Percentiles rank a stretch among this genome's conserved stretches.
phyloP scores from a whole-genome alignment of 2,888 invertebrate species.

The Apamea sordens region DNA sequence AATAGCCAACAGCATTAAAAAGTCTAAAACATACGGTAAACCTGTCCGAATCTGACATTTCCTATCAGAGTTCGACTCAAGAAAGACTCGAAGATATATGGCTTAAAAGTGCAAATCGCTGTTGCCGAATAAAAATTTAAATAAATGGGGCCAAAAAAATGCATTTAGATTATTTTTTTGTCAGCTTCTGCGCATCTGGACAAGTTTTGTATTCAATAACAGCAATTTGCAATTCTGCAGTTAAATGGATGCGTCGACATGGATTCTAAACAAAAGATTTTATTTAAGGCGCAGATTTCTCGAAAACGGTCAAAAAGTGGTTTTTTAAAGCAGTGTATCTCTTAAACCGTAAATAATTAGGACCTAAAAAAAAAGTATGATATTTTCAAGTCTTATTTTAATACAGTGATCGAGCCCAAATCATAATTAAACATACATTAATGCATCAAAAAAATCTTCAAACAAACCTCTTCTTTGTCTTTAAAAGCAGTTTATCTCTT shows the following conservation, averaged over 20 bases:
- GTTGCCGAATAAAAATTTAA: conserved; percentile 54
- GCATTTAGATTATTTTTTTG: conserved; percentile 58
- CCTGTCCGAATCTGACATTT: conserved; percentile 47
- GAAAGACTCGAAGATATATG: conserved; percentile 42
- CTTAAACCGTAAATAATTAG: too few relatives aligned
- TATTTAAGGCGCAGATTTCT: too few relatives aligned
- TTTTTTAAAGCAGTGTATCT: too few relatives aligned
- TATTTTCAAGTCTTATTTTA: too few relatives aligned
- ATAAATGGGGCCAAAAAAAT: conserved; percentile 55
- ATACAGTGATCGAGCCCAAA: too few relatives aligned
- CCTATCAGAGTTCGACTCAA: conserved; percentile 34
- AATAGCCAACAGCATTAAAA: conserved; percentile 31
- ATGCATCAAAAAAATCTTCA: too few relatives aligned
- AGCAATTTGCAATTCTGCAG: conserved; percentile 48
- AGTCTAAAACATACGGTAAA: conserved; percentile 35
- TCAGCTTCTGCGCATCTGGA: conserved; percentile 49
- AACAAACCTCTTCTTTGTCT: too few relatives aligned
- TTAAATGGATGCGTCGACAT: conserved; percentile 19
- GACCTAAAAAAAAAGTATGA: too few relatives aligned
- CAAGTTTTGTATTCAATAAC: conserved; percentile 37
- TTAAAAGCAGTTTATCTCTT: too few relatives aligned
- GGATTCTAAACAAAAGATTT: conserved; percentile 12
- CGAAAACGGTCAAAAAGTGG: too few relatives aligned
- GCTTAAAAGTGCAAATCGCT: conserved; percentile 42
- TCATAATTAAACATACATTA: too few relatives aligned